Conservation (phyloP, 1,140 invertebrate species). For the Octopus bimaculoides region DNA sequence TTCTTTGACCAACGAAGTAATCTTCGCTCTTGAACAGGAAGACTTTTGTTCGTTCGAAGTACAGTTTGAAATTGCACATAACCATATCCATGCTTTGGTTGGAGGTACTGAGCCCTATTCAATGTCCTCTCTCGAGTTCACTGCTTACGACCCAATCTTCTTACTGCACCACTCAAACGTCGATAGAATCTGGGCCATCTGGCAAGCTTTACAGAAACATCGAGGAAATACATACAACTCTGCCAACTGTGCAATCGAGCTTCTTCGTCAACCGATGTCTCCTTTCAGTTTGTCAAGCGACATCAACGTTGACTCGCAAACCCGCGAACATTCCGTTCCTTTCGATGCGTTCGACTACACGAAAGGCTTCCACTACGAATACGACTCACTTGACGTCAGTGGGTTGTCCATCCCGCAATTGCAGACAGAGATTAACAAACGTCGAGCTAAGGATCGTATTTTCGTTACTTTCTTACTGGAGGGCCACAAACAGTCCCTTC, state of each 20-base stretch:
- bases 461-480: constrained; percentile 30
- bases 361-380: constrained; percentile 24
- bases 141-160: constrained; percentile 24
- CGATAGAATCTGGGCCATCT: constrained; percentile 34
- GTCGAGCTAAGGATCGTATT: constrained; percentile 16
- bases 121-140: constrained; percentile 29
- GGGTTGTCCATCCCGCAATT: constrained; percentile 23
- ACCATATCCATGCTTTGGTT: constrained; percentile 28
- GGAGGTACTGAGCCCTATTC: constrained; percentile 26
- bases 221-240: constrained; percentile 26
- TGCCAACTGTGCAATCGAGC: constrained; percentile 27
- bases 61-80: constrained; percentile 32
- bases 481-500: constrained; percentile 23
- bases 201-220: constrained; percentile 30
- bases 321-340: constrained; percentile 26
- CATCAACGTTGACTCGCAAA: constrained; percentile 12
- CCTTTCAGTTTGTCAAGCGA: constrained; percentile 13
- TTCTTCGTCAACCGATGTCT: constrained; percentile 19
- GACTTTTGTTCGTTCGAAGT: constrained; percentile 29
- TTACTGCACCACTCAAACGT: constrained; percentile 28
- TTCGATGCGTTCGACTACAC: constrained; percentile 24
- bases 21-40: constrained; percentile 30
- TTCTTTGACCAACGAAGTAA: constrained; percentile 18
- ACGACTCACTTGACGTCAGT: constrained; percentile 27
- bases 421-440: constrained; percentile 12